Evolutionary conservation across 2,113 vertebrate genomes (phyloP), one percentile per base, ranked within the genome.

Genomic region (Protobothrops mucrosquamatus): DNA sequence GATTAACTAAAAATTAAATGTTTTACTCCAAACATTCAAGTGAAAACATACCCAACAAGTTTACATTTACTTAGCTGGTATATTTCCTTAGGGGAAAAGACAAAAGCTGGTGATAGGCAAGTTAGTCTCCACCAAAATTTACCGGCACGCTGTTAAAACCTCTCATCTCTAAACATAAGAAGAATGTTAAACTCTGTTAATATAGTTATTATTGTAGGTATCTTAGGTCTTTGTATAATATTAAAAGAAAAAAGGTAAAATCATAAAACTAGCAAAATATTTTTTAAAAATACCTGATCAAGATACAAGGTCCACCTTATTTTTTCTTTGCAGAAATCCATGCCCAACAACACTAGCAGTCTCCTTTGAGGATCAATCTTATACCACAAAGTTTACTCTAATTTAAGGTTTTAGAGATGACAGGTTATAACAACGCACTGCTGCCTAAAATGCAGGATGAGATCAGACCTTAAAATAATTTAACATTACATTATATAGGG

Each of bases 301-400:
- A 74, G 54, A 94, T 52, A 90, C 34, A 43, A 52, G 43, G 34
- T 91, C 93, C 91, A 93, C 14, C 69, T 94, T 46, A 90, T 0
- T 15, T 94, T 93, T 87, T 23, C 64, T 88, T 94, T 51, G 93
- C 85, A 87, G 69, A 96, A 94, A 95, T 91, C 92, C 89, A 92
- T 14, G 2, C 20, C 52, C 11, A 85, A 1, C 56, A 93, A 57
- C 87, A 92, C 88, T 1, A 94, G 34, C 69, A 85, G 92, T 23
- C 22, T 39, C 74, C 29, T 92, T 85, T 54, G 15, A 92, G 59
- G 94, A 94, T 2, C 2, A 90, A 93, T 59, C 54, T 92, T 92
- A 93, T 52, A 93, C 87, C 57, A 93, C 34, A n/a, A 59, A 81
- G 54, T 54, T 91, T 91, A 94, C 56, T 89, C 3, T 93, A 92